Base-by-base conservation (phyloP, 2,113 vertebrate genomes). In the Anarrhichthys ocellatus region DNA sequence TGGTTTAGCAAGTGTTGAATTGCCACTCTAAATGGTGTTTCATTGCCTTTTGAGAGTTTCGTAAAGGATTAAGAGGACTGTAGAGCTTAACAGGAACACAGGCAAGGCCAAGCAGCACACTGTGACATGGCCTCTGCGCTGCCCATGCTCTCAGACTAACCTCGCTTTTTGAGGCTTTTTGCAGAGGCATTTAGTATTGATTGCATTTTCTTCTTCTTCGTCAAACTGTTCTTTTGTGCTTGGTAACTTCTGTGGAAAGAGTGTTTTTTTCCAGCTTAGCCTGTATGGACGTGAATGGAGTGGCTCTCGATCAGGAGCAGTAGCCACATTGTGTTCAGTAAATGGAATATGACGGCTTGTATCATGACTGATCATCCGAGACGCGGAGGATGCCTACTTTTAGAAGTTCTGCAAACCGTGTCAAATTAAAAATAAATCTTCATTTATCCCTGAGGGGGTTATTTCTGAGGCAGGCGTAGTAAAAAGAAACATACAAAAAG, bases 21-120 rank as follows among this genome's bases (percentile, higher is more conserved):
- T 92, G 88, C 87, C 76, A 88, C 89, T 86, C 90, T 84, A 90
- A 92, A 90, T 92, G 70, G 86, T 67, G 32, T 92, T 92, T 79
- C 59, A 78, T 91, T 89, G 91, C 85, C 67, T 87, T 91, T 87
- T 71, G 79, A 86, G 68, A 81, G 72, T 80, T 91, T 85, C 46
- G 54, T 87, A 4, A 92, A 92, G 88, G 91, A 89, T 92, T 91
- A 88, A 83, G 76, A 85, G 78, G 89, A 91, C 70, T 86, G 76
- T 79, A 74, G 84, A 84, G 87, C 89, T 89, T 78, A 86, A 82
- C 61, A 68, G 78, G 87, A 87, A 82, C 40, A 85, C 76, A 81
- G 40, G 84, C 80, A 78, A 89, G 90, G 88, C 90, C 85, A 88
- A 91, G 81, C 79, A 66, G 85, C 50, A 68, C 86, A 81, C 29